Evolutionary conservation across 2,113 vertebrate species (phyloP).

Genomic region (Solenodon paradoxus): DNA sequence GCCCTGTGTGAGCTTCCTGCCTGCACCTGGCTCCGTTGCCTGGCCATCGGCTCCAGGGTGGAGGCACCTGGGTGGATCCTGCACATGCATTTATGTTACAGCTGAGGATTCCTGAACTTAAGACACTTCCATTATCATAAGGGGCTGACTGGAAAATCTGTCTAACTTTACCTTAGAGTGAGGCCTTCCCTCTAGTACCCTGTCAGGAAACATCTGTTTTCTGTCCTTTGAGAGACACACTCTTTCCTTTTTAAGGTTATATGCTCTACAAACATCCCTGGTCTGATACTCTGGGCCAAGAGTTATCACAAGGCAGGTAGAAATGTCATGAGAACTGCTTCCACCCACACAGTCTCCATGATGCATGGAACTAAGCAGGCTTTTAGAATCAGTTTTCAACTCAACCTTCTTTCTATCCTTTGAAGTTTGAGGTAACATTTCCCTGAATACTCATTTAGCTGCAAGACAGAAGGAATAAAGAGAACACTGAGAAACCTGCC

Average conservation of each 20-base stretch:
- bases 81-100: background rate
- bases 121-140: background rate
- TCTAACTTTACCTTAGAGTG: background rate
- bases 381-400: background rate
- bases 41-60: rapidly evolving
- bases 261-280: background rate
- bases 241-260: background rate
- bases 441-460: background rate
- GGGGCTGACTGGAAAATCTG: background rate
- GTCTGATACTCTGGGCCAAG: background rate
- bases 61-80: background rate
- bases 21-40: background rate
- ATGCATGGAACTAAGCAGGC: background rate
- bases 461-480: background rate
- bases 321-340: background rate
- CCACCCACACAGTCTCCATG: background rate
- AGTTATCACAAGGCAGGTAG: background rate
- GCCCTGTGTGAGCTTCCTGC: background rate
- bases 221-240: background rate
- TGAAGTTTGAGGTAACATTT: background rate
- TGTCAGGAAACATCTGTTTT: background rate
- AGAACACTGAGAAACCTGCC: background rate
- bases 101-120: background rate
- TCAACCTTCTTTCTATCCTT: background rate
- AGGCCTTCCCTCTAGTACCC: background rate